These are phyloP conservation scores for Poeciliopsis turrubarensis DNA, from an alignment of 2,113 vertebrate genomes.

Conservation along the genomic window DNA sequence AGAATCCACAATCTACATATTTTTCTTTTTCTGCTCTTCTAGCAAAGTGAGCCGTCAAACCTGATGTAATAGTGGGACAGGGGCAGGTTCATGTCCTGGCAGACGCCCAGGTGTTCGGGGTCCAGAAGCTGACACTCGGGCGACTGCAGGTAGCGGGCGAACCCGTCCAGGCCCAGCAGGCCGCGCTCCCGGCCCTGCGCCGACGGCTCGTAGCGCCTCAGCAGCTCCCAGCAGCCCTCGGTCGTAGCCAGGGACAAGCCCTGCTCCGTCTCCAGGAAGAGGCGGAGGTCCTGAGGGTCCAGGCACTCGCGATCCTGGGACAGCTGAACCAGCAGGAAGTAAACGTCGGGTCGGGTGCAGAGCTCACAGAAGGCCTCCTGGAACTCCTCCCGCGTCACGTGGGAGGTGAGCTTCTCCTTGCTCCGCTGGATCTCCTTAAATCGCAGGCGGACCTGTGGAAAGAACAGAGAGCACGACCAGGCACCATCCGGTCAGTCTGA, in stretches of 20 bases:
- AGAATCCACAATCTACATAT: too few species aligned
- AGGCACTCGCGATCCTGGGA: constrained; percentile 97
- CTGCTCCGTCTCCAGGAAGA: constrained; percentile 97
- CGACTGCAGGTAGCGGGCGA: constrained; percentile 92
- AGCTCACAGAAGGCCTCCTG: constrained; percentile 95
- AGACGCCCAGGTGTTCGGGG: constrained; percentile 89
- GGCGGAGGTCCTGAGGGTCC: constrained; percentile 92
- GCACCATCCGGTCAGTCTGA: not conserved
- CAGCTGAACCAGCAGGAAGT: constrained; percentile 96
- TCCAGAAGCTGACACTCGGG: constrained; percentile 95
- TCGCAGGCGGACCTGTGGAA: constrained; percentile 83
- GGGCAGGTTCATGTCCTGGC: constrained; percentile 95
- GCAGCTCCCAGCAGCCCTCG: constrained; percentile 93
- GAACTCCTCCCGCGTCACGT: constrained; percentile 94
- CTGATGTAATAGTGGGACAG: constrained; percentile 97
- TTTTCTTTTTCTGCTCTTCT: too few species aligned
- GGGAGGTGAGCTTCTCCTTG: constrained; percentile 96
- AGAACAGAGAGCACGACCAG: not conserved
- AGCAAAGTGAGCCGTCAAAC: constrained; percentile 28
- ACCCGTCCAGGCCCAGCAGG: constrained; percentile 93
- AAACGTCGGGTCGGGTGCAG: constrained; percentile 95
- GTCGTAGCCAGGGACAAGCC: constrained; percentile 88
- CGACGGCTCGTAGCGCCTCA: constrained; percentile 90
- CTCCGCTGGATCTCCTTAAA: constrained; percentile 97
- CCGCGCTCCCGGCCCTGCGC: constrained; percentile 88